Base-by-base conservation (phyloP, 2,113 vertebrate species). In the Otolemur garnettii region DNA sequence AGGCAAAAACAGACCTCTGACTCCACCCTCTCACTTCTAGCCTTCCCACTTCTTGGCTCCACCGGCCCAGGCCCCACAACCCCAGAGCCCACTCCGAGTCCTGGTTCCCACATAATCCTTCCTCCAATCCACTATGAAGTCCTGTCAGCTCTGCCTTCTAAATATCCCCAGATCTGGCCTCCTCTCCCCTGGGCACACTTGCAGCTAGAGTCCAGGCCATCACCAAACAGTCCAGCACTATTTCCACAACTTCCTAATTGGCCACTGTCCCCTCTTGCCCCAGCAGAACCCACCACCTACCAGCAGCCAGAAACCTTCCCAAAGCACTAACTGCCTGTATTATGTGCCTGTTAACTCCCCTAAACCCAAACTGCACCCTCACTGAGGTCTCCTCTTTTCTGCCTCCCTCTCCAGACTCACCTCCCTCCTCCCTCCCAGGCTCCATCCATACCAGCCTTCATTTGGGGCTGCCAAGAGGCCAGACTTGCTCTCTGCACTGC, bases 181-280 rank as follows among this genome's bases (percentile, higher is more conserved):
- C 87, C 19, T 72, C 57, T 26, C 50, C 78, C 42, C 38, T 0
- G 0, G 10, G 26, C 78, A 57, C 8, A 57, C 57, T 64, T 19
- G 42, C n/a, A 14, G 15, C 66, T 30, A 28, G 0, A 17, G 57
- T 30, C 18, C 0, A 3, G 42, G 62, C 33, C 7, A 7, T 42
- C 53, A 35, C 22, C 0, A 1, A 2, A 12, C 38, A 60, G 81
- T n/a, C 64, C n/a, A 0, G 1, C 33, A 13, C 17, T 1, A 15
- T 55, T 11, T 26, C n/a, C 30, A 15, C 19, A 3, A 5, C n/a
- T 21, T 84, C 59, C 38, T 1, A 21, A 11, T 3, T 21, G n/a
- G 53, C 53, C 18, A 33, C 30, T 62, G 68, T 22, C 60, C 33
- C 74, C n/a, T 19, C 9, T 1, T 1, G 38, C 18, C n/a, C 38